Evolutionary conservation across 2,888 invertebrate genomes (phyloP).

Genomic region (Leptinotarsa tumamoca): DNA sequence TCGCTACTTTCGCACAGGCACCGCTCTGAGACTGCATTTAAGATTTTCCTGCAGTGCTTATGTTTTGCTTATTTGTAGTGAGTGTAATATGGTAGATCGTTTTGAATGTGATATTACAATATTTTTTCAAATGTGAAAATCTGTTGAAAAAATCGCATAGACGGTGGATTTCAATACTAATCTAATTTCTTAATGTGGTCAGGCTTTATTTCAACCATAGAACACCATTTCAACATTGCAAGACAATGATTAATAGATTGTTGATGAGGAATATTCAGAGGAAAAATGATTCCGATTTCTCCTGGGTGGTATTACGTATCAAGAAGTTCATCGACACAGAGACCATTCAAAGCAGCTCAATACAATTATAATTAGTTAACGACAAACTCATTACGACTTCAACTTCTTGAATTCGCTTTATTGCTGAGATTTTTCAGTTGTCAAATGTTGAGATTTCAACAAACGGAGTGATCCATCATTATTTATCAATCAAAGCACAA

Average conservation of each 20-base stretch:
- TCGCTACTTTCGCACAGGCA: too few relatives aligned
- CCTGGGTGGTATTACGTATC: constrained; percentile 40
- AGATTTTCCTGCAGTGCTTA: too few relatives aligned
- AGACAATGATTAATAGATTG: constrained; percentile 17
- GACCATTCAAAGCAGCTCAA: constrained; percentile 39
- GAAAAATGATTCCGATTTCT: constrained; percentile 32
- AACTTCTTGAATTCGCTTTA: constrained; percentile 44
- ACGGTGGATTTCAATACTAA: too few relatives aligned
- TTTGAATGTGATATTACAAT: too few relatives aligned
- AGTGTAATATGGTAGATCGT: too few relatives aligned
- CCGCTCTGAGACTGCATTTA: too few relatives aligned
- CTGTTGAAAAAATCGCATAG: too few relatives aligned
- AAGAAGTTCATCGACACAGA: constrained; percentile 42
- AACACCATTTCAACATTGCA: not conserved
- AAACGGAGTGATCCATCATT: constrained; percentile 48
- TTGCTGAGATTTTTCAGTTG: constrained; percentile 45
- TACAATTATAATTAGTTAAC: constrained; percentile 46
- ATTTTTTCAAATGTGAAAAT: too few relatives aligned
- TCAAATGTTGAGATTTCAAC: constrained; percentile 43
- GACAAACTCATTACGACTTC: constrained; percentile 42
- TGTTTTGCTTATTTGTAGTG: too few relatives aligned
- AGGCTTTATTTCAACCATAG: not conserved
- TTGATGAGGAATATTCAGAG: constrained; percentile 20
- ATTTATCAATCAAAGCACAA: constrained; percentile 49
- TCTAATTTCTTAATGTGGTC: not conserved